Percentiles rank a stretch among this genome's conserved stretches.
Conservation (phyloP, 2,113 vertebrate genomes). For the human region DNA sequence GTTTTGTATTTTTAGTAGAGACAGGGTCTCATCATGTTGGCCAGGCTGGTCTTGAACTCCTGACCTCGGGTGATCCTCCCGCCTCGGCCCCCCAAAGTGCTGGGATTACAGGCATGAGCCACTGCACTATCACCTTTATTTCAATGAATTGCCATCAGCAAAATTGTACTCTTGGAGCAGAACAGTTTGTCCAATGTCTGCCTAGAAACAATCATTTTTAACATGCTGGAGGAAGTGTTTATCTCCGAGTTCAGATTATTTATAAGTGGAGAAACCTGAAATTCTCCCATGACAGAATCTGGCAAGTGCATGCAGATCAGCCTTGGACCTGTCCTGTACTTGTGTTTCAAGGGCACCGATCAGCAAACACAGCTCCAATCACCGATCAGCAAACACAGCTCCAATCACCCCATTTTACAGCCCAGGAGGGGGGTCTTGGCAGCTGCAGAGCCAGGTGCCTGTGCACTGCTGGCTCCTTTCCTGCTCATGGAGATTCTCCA, state of each 20-base stretch:
- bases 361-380: neutral
- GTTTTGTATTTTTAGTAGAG: no score
- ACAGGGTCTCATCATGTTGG: no score
- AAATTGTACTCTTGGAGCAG: neutral
- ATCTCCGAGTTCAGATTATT: neutral
- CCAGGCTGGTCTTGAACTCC: no score
- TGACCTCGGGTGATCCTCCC: no score
- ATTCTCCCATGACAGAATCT: neutral
- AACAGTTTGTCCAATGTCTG: neutral
- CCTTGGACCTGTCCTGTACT: accelerated
- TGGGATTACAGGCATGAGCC: no score
- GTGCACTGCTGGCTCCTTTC: neutral
- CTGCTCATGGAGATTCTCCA: neutral
- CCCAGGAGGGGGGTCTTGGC: neutral
- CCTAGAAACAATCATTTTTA: neutral
- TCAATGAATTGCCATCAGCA: neutral
- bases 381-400: neutral
- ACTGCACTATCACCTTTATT: neutral
- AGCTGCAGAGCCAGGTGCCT: neutral
- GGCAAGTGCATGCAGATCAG: neutral
- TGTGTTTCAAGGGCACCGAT: neutral
- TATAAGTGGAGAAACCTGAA: neutral
- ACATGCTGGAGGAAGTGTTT: neutral
- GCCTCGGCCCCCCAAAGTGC: no score
- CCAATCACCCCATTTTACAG: neutral